Conservation (phyloP, 2,888 invertebrate species). For the Pristionchus mayeri region DNA sequence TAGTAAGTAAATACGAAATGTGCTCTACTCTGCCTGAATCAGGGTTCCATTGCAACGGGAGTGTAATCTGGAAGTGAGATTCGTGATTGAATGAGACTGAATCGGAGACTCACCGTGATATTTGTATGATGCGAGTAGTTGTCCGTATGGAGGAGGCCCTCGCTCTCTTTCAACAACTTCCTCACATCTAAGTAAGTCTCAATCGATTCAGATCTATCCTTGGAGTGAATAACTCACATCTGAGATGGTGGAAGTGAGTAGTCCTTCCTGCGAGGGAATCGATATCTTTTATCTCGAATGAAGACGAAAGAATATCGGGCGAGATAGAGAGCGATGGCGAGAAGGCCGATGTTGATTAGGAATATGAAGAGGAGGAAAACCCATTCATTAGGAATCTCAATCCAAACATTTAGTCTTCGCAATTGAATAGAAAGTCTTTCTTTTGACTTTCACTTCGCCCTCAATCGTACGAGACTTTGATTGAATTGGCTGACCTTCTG, state of each 20-base stretch:
- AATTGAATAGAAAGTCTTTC: background rate
- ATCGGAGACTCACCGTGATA: conserved; percentile 14
- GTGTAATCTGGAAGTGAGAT: conserved; percentile 31
- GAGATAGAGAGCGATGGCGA: conserved; percentile 54
- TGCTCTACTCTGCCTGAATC: background rate
- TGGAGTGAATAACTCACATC: background rate
- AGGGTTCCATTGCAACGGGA: conserved; percentile 40
- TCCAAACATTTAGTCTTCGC: background rate
- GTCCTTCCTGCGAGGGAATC: background rate
- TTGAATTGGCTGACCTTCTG: background rate
- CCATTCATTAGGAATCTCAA: conserved; percentile 59
- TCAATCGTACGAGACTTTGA: too few species aligned
- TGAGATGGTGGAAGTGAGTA: background rate
- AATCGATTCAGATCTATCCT: background rate
- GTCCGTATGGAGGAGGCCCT: conserved; percentile 33
- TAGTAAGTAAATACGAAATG: background rate
- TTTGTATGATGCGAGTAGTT: conserved; percentile 9
- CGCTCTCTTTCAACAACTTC: background rate
- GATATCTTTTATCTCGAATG: conserved; percentile 39
- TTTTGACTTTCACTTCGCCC: background rate
- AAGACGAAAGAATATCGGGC: conserved; percentile 38
- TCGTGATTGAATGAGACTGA: background rate
- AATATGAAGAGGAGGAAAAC: conserved; percentile 55
- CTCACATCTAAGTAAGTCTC: background rate
- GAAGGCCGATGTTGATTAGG: conserved; percentile 52